Conservation (phyloP, 1,140 invertebrate species). For the honey bee (Apis mellifera) region DNA sequence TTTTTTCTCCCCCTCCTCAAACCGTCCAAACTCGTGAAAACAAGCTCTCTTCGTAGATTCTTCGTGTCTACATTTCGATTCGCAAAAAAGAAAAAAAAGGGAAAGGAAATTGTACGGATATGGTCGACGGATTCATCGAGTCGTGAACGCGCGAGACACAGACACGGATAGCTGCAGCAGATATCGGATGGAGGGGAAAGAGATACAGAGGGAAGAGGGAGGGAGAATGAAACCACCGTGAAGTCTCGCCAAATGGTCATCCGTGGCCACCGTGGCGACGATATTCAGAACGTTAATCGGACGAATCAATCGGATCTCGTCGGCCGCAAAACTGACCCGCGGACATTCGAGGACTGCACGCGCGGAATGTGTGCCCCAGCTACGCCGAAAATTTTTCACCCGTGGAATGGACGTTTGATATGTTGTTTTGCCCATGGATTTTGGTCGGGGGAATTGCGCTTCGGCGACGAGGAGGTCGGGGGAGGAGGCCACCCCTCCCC, state of each 20-base stretch:
- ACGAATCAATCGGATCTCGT: conserved; percentile 69
- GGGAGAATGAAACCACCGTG: conserved; percentile 51
- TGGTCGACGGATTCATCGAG: neutral
- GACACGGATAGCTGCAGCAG: neutral
- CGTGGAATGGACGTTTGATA: conserved; percentile 50
- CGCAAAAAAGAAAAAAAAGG: too few relatives aligned
- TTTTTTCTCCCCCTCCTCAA: conserved; percentile 59
- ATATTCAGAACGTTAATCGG: conserved; percentile 73
- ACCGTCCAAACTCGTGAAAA: conserved; percentile 34
- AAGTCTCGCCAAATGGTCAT: conserved; percentile 59
- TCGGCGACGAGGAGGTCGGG: conserved; percentile 12
- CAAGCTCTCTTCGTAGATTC: conserved; percentile 22
- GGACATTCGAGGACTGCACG: conserved; percentile 36
- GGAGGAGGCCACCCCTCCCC: too few relatives aligned
- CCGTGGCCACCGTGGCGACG: conserved; percentile 55
- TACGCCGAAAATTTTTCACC: conserved; percentile 43
- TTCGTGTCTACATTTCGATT: neutral
- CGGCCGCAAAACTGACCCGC: conserved; percentile 61
- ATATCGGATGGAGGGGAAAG: neutral
- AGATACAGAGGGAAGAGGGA: neutral
- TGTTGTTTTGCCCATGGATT: conserved; percentile 47
- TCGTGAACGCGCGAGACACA: neutral
- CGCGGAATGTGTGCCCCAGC: conserved; percentile 38
- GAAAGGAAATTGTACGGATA: too few relatives aligned
- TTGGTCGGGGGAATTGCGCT: conserved; percentile 41